Conservation (phyloP, 2,113 vertebrate genomes). For the Falcunculus frontatus region DNA sequence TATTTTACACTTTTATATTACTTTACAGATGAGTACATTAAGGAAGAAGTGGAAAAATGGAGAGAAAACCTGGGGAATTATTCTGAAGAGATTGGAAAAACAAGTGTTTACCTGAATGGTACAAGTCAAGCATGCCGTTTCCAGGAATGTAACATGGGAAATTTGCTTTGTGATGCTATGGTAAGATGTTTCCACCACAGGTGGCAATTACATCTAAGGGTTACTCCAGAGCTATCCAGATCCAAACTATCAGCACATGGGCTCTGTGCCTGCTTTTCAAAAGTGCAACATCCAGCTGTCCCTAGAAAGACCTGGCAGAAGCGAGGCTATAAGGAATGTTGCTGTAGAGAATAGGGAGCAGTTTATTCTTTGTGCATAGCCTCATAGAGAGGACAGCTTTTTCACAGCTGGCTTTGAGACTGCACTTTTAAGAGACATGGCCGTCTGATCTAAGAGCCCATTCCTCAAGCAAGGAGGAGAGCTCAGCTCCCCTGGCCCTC, state of each 20-base stretch:
- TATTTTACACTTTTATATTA: background rate
- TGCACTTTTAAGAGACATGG: background rate
- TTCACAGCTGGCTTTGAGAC: background rate
- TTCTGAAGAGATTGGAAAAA: conserved; percentile 78
- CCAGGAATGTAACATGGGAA: conserved; percentile 91
- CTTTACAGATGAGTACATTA: conserved; percentile 75
- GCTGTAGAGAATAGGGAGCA: background rate
- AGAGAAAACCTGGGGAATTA: conserved; percentile 77
- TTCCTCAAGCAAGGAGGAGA: background rate
- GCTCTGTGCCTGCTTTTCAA: background rate
- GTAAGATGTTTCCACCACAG: conserved; percentile 60
- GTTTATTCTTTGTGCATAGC: background rate
- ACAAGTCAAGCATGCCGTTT: conserved; percentile 81
- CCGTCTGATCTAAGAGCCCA: background rate
- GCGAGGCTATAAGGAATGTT: background rate
- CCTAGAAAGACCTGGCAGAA: background rate
- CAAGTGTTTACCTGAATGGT: conserved; percentile 87
- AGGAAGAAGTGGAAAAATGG: conserved; percentile 81
- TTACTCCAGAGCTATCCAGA: background rate
- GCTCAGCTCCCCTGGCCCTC: background rate
- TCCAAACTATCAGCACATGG: rapidly evolving
- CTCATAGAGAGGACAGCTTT: background rate
- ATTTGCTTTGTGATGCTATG: conserved; percentile 91
- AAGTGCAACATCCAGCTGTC: background rate
- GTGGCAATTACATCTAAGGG: background rate